Percentiles rank a stretch among this genome's conserved stretches.
Evolutionary conservation across 2,888 invertebrate genomes (phyloP).

Genomic region (Phania funesta): DNA sequence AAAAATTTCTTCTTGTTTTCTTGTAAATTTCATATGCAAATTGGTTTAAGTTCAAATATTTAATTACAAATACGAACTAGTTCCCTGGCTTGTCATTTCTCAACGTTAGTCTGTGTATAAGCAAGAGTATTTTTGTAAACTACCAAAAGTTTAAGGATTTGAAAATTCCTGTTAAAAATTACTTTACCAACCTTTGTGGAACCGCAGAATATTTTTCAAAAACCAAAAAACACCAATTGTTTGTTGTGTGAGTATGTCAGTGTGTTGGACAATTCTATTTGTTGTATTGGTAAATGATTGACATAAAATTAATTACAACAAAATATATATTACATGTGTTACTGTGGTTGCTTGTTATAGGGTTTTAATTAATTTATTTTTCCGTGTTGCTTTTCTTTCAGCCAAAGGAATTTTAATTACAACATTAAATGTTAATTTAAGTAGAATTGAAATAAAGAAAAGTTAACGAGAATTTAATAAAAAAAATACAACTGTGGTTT

Average conservation of each 20-base stretch:
- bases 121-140: no score
- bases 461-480: background rate
- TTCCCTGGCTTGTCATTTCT: background rate
- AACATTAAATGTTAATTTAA: slow-evolving; percentile 28
- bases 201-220: no score
- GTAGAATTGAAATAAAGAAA: background rate
- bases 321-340: slow-evolving; percentile 37
- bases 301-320: slow-evolving; percentile 54
- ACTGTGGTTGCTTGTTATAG: slow-evolving; percentile 17
- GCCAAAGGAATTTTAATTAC: slow-evolving; percentile 31
- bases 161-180: no score
- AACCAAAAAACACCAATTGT: no score
- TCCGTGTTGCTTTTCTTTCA: background rate
- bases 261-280: background rate
- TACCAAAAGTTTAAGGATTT: no score
- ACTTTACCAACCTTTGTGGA: no score
- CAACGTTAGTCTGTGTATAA: no score
- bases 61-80: background rate
- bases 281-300: slow-evolving; percentile 42
- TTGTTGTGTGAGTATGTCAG: background rate
- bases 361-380: slow-evolving; percentile 1
- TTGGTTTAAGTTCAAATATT: slow-evolving; percentile 4
- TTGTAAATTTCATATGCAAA: no score
- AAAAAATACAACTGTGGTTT: background rate
- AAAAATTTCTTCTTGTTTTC: background rate